Evolutionary conservation across 2,888 invertebrate species (phyloP).

Genomic region (Lepidocyrtinus sp.): DNA sequence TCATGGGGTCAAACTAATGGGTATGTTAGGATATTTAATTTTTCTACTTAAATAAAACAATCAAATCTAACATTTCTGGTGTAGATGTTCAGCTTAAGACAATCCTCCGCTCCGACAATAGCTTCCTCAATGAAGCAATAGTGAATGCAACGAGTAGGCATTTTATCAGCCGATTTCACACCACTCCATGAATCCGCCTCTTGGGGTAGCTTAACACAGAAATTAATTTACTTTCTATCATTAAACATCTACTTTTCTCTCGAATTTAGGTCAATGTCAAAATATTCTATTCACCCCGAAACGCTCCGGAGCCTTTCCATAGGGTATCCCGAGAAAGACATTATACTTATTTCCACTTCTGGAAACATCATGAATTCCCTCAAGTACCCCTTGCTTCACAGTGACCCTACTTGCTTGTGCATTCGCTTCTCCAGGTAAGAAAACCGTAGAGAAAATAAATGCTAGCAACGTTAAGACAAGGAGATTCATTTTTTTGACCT

Average conservation of each 20-base stretch:
- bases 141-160: constrained; percentile 21
- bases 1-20: too few species aligned
- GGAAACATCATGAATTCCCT: constrained; percentile 1
- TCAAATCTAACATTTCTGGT: constrained; percentile 30
- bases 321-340: constrained; percentile 29
- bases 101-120: constrained; percentile 36
- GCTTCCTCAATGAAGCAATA: background rate
- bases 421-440: too few species aligned
- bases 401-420: too few species aligned
- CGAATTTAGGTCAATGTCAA: too few species aligned
- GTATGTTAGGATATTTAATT: too few species aligned
- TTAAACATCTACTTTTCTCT: background rate
- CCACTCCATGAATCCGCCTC: constrained; percentile 11
- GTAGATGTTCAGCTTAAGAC: constrained; percentile 34
- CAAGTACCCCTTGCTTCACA: constrained; percentile 19
- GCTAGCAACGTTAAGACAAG: background rate
- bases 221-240: background rate
- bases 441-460: too few species aligned
- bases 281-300: constrained; percentile 22
- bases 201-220: background rate
- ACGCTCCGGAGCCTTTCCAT: constrained; percentile 9
- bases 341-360: constrained; percentile 19
- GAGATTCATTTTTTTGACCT: background rate
- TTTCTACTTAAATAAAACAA: too few species aligned
- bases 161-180: constrained; percentile 11